Evolutionary conservation across 2,797 vertebrate species (phyloP).

Genomic region (Acomys russatus): DNA sequence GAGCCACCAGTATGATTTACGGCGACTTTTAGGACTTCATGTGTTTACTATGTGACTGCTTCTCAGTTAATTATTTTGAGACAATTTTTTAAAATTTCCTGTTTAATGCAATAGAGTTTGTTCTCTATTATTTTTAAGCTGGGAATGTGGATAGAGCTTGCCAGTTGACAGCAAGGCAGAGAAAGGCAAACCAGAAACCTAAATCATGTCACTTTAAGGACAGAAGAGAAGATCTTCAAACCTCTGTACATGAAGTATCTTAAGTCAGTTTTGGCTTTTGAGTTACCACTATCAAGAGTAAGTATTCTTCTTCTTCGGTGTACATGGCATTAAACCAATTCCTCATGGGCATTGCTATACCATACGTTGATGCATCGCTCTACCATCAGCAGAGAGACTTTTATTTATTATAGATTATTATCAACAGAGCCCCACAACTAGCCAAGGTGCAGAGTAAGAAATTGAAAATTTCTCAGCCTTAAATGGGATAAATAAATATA

Average conservation of each 20-base stretch:
- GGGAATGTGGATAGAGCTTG: neutral
- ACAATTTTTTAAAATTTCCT: neutral
- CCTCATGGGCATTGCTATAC: neutral
- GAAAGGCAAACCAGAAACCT: neutral
- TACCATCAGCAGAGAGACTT: neutral
- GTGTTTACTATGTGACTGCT: neutral
- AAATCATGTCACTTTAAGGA: neutral
- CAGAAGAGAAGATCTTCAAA: neutral
- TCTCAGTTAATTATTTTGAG: constrained; percentile 39
- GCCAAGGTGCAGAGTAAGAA: neutral
- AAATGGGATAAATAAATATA: too few relatives aligned
- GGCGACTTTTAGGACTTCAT: neutral
- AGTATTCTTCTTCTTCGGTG: neutral
- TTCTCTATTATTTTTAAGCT: neutral
- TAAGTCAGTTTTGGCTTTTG: neutral
- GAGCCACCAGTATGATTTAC: neutral
- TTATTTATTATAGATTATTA: neutral
- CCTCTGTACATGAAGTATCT: neutral
- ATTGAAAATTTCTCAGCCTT: neutral
- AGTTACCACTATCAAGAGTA: neutral
- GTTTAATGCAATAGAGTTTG: neutral
- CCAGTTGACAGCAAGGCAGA: neutral
- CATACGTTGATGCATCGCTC: neutral
- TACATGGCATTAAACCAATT: neutral
- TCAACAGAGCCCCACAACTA: neutral